Conservation (phyloP, 2,797 vertebrate genomes). For the Bradypus variegatus region DNA sequence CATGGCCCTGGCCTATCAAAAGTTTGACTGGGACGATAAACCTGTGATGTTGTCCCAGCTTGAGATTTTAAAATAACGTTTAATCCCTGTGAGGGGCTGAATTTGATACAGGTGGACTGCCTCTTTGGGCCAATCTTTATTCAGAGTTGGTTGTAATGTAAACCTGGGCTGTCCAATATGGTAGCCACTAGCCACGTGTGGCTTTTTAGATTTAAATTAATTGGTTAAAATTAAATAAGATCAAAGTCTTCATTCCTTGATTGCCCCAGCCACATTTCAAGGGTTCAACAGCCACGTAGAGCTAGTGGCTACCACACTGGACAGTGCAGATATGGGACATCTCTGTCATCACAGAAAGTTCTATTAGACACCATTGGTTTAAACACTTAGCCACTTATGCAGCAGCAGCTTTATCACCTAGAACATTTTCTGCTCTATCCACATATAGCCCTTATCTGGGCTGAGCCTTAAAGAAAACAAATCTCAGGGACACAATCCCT, state of each 20-base stretch:
- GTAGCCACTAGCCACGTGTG: neutral
- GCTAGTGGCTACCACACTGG: no score
- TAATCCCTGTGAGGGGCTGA: neutral
- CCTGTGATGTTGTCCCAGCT: neutral
- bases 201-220: neutral
- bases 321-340: accelerated
- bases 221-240: neutral
- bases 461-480: neutral
- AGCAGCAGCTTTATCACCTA: neutral
- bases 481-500: neutral
- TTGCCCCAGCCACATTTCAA: neutral
- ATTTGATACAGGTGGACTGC: neutral
- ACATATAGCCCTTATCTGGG: neutral
- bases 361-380: neutral
- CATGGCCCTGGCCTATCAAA: neutral
- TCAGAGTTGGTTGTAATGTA: neutral
- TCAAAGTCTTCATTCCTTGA: neutral
- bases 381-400: no score
- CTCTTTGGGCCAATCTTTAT: neutral
- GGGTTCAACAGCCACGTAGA: neutral
- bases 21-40: neutral
- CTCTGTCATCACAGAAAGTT: no score
- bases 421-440: neutral
- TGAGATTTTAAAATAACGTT: neutral
- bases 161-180: neutral